Evolutionary conservation across 2,888 invertebrate species (phyloP).

Genomic region (Steinernema carpocapsae): DNA sequence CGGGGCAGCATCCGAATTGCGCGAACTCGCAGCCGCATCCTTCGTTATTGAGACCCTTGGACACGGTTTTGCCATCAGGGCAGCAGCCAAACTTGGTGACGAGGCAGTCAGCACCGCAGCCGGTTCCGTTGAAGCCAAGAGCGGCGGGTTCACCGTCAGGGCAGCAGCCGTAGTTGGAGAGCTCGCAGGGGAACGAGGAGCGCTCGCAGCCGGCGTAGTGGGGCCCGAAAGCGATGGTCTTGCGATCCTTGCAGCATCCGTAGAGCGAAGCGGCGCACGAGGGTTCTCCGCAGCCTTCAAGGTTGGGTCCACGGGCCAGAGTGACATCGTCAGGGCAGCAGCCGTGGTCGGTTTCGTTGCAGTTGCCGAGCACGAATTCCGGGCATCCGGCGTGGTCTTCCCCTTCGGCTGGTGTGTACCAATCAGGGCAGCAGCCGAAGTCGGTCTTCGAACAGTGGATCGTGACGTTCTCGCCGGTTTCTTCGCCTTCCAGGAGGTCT

Average conservation of each 20-base stretch:
- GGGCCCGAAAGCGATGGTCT: constrained; percentile 70
- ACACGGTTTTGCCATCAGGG: constrained; percentile 68
- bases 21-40: constrained; percentile 70
- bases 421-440: constrained; percentile 69
- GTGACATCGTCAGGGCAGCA: constrained; percentile 89
- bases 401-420: constrained; percentile 68
- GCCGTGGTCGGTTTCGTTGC: constrained; percentile 76
- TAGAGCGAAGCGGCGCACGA: constrained; percentile 68
- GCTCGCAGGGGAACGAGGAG: constrained; percentile 69
- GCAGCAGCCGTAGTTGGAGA: constrained; percentile 83
- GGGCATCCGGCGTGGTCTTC: constrained; percentile 65
- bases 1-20: constrained; percentile 73
- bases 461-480: constrained; percentile 51
- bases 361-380: constrained; percentile 61
- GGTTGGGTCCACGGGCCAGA: constrained; percentile 81
- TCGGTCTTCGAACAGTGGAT: constrained; percentile 68
- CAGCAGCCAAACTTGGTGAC: constrained; percentile 69
- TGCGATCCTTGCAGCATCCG: constrained; percentile 72
- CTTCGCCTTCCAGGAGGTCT: constrained; percentile 45
- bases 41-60: constrained; percentile 66
- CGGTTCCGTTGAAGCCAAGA: constrained; percentile 82
- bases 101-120: constrained; percentile 68
- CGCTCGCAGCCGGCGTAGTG: constrained; percentile 69
- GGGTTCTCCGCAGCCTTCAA: constrained; percentile 77
- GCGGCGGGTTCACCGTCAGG: constrained; percentile 83